Evolutionary conservation across 2,113 vertebrate genomes (phyloP), one percentile per base, ranked within the genome.

Genomic region (Dinomys branickii): DNA sequence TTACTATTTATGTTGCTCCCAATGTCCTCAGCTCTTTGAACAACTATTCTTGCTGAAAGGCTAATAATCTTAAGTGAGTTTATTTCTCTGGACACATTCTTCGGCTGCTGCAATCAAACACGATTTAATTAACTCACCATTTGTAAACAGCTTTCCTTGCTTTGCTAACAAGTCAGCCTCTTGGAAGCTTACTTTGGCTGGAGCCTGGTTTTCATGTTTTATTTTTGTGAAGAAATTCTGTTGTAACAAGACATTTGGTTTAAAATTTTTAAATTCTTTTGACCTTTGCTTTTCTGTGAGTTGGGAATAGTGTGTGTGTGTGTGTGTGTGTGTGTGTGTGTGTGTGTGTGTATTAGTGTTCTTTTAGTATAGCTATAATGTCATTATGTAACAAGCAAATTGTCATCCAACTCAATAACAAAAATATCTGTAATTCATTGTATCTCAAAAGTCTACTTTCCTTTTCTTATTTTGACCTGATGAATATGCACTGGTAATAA

Each of bases 61-160:
- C 93, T 98, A 95, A 97, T 63, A 92, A 56, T 95, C 59, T 96
- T 94, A 78, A 96, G 77, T 92, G 92, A 96, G 90, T 96, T 95
- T 96, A 95, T 97, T 97, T 97, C 94, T 97, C 82, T 90, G 97
- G 93, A 94, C 73, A 96, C 92, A 96, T 92, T 97, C 91, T 95
- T 97, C 12, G 41, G 87, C 96, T 83, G 83, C 96, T 88, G 94
- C 52, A 88, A 73, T 95, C 97, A 97, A 90, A 96, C 63, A 81
- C 2, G 26, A 96, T 97, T 97, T 96, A 94, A 98, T 94, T 85
- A 98, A 96, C 92, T 97, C 63, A 73, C 81, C 90, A 89, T 93
- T 94, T 96, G 78, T 95, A 93, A 97, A 94, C 85, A 95, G 97
- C 67, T 95, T 98, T 94, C 90, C 75, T 97, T 95, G 77, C 92